Evolutionary conservation across 2,113 vertebrate species (phyloP), one percentile per base, ranked within the genome.

Genomic region (Rhinoptilus africanus): DNA sequence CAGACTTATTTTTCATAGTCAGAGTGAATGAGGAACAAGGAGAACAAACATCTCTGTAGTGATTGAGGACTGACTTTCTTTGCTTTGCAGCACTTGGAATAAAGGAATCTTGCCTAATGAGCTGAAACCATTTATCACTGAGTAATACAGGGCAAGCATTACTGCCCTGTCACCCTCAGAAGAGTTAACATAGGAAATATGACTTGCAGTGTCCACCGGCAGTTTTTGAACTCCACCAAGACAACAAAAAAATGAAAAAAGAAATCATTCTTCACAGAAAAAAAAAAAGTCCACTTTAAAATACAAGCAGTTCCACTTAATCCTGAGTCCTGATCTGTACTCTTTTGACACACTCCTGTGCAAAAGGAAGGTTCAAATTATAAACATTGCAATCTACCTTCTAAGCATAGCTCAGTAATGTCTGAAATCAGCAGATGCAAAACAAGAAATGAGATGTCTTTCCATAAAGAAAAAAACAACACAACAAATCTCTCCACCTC

Each of bases 1-100:
- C 32, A 94, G 89, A 93, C 71, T 89, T 95, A 91, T 89, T 96
- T 97, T 97, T 97, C 92, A 87, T 75, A 96, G 67, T 75, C 75
- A 91, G 62, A 97, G 26, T 39, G 92, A 96, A 97, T 88, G 50
- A 96, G 79, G 73, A 96, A 85, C 74, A 96, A 95, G 64, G 72
- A 71, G 74, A 94, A 85, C 62, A 96, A 95, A 85, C 77, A 97
- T 89, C 85, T 96, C 83, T 16, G 56, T 35, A 94, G 75, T 75
- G 69, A 97, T 27, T 76, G 69, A 92, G 59, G 50, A 83, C 91
- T 94, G 89, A 73, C 89, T 86, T 92, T 82, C 85, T 84, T 93
- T 73, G 83, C 69, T 84, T 96, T 96, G 45, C 34, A 95, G 62
- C 63, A 93, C 54, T 71, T 83, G 43, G 84, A 84, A 80, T 85